Conservation (phyloP, 2,113 vertebrate species). For the Epinephelus fuscoguttatus region DNA sequence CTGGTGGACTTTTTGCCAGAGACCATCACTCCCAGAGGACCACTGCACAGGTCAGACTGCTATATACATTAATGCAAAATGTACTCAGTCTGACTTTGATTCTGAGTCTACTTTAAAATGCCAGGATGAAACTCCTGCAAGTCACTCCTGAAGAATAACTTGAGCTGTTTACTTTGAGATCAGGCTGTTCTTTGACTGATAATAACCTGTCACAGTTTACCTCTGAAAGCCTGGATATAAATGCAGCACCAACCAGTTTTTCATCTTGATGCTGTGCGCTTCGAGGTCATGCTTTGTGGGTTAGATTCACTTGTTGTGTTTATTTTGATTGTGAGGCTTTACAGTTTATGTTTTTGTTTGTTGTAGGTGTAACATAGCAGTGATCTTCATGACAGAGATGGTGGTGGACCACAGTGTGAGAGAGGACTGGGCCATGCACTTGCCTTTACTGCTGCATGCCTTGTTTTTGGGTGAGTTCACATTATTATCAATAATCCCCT, state of each 20-base stretch:
- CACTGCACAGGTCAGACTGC: constrained; percentile 91
- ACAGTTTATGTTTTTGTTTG: constrained; percentile 17
- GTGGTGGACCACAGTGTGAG: constrained; percentile 97
- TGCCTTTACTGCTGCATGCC: constrained; percentile 93
- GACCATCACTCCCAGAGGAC: constrained; percentile 93
- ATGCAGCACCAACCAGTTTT: not conserved
- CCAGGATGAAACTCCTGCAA: not conserved
- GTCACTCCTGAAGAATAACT: not conserved
- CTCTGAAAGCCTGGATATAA: not conserved
- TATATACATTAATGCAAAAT: not conserved
- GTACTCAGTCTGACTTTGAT: not conserved
- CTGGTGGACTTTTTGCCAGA: constrained; percentile 97
- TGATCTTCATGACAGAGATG: constrained; percentile 99
- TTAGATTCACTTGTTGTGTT: not conserved
- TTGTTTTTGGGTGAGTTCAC: constrained; percentile 92
- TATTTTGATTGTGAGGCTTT: not conserved
- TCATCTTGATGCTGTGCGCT: not conserved
- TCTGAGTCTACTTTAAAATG: not conserved
- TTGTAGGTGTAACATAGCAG: constrained; percentile 95
- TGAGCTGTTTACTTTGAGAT: not conserved
- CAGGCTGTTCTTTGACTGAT: not conserved
- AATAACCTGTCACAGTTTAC: not conserved
- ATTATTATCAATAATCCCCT: not conserved
- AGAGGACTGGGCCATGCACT: constrained; percentile 96
- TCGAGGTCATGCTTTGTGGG: not conserved